phyloP scores from a whole-genome alignment of 2,888 invertebrate genomes.

The Acrobasis suavella region DNA sequence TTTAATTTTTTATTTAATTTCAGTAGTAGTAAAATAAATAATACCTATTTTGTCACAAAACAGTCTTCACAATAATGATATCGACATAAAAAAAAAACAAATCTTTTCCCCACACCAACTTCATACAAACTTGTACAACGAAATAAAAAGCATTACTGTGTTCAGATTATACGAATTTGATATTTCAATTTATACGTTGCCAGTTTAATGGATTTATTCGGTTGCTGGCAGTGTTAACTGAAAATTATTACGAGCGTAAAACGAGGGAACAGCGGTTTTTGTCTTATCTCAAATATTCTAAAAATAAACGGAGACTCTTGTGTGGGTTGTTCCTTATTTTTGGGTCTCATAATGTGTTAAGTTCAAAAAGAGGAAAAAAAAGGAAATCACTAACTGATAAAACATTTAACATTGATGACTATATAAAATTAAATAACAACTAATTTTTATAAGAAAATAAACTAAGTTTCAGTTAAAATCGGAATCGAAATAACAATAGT shows the following conservation, averaged over 20 bases:
- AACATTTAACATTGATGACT: no score
- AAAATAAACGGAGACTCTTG: slow-evolving; percentile 5
- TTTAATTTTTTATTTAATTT: no score
- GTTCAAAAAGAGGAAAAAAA: not conserved
- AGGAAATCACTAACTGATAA: no score
- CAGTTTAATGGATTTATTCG: slow-evolving; percentile 60
- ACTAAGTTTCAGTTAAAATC: no score
- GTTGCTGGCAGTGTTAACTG: slow-evolving; percentile 54
- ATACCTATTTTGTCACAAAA: no score
- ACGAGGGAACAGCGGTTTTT: slow-evolving; percentile 36
- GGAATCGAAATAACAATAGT: no score
- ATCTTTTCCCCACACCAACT: not conserved
- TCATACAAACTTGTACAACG: slow-evolving; percentile 30
- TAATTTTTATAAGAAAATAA: no score
- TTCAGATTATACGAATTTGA: slow-evolving; percentile 60
- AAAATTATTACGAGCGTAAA: slow-evolving; percentile 42
- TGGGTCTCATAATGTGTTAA: no score
- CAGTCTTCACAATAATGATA: no score
- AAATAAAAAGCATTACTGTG: slow-evolving; percentile 68
- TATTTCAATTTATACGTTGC: slow-evolving; percentile 58
- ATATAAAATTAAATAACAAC: no score
- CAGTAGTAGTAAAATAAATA: no score
- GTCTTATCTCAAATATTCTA: slow-evolving; percentile 32
- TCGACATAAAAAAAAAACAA: no score
- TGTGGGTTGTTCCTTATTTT: not conserved